These are phyloP conservation scores for Drosophila conformis DNA, from an alignment of 2,888 invertebrate species.

Conservation along the genomic window DNA sequence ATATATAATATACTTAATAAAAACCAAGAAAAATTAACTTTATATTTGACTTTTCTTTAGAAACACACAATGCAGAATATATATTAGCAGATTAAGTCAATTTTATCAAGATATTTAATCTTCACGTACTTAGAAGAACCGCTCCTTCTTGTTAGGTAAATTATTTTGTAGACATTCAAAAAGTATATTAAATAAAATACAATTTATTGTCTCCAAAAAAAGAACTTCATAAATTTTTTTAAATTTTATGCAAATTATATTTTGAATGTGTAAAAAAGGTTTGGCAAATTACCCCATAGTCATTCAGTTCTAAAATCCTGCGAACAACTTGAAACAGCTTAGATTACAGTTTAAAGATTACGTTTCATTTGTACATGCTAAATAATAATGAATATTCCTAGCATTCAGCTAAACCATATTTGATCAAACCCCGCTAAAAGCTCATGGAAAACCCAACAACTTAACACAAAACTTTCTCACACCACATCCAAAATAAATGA, in stretches of 20 bases:
- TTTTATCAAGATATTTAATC: not conserved
- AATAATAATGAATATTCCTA: not conserved
- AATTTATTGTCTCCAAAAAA: not conserved
- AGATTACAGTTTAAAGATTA: not conserved
- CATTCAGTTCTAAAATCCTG: not conserved
- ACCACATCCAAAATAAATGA: not conserved
- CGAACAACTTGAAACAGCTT: not conserved
- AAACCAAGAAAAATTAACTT: not conserved
- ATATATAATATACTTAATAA: not conserved
- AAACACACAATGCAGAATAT: no score
- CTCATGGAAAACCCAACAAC: not conserved
- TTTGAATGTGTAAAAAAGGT: not conserved
- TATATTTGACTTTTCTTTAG: not conserved
- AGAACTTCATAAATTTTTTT: no score
- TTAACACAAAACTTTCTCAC: not conserved
- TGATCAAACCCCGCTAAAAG: not conserved
- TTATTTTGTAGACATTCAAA: not conserved
- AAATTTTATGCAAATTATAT: no score
- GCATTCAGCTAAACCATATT: not conserved
- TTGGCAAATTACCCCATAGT: not conserved
- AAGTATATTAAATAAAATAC: not conserved
- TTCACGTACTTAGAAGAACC: accelerated
- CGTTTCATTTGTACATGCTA: not conserved
- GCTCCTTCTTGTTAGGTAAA: accelerated
- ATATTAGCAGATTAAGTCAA: not conserved